Evolutionary conservation across 1,140 invertebrate genomes (phyloP), one percentile per base, ranked within the genome.

Genomic region (Drosophila nasuta): DNA sequence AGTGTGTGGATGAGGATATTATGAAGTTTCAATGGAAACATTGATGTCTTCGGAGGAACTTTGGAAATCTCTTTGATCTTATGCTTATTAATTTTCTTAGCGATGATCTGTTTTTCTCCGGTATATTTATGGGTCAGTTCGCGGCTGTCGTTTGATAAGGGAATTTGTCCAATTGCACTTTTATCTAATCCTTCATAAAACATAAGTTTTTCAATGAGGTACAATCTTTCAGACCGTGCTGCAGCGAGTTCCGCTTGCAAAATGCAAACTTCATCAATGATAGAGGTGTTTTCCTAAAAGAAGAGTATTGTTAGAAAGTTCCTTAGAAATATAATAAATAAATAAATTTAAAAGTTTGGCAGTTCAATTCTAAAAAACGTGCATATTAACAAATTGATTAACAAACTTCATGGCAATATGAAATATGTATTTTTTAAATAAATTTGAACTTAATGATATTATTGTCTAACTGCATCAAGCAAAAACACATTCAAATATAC

Each of bases 201-300:
- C 81, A 94, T 94, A 6, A 96, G 85, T 82, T 95, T 95, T 83
- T 94, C 94, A n/a, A 95, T 91, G 48, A 96, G 88, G 93, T 94
- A 96, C 78, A 96, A 93, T 52, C 96, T 93, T 82, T 97, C 96
- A 83, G 96, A 95, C 81, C 96, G 96, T 1, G 95, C 94, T 17
- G 95, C 91, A 45, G 95, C 92, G 38, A 96, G 94, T 92, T 96
- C 96, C 57, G 96, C 95, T 92, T 97, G 96, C 46, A 96, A 94
- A 80, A 95, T 93, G 3, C 95, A 94, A 33, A 97, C 95, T 94
- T 97, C 96, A 94, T 97, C 96, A 87, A 96, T 96, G 3, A 97
- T 81, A 1, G 96, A 95, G 46, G 96, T 95, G 94, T 97, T 97
- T 94, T 96, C 95, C 96, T 97, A 13, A 10, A 75, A 70, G 17